Conservation (phyloP, 2,888 invertebrate species). For the Mallateleia sp. region DNA sequence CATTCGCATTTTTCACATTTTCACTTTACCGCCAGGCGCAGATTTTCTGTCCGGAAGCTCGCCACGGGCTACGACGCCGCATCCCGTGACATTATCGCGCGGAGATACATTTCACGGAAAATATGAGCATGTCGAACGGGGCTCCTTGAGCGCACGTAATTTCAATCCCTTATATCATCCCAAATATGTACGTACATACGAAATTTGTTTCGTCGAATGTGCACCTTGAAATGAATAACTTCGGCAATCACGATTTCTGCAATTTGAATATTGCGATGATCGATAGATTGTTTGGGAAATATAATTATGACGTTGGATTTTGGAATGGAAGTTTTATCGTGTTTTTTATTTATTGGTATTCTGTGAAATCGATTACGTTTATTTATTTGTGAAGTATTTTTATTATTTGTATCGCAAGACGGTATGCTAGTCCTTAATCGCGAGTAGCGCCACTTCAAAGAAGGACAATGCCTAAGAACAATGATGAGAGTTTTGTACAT, state of each 20-base stretch:
- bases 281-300: slow-evolving; percentile 10
- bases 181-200: slow-evolving; percentile 44
- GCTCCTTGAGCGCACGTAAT: slow-evolving; percentile 58
- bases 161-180: slow-evolving; percentile 63
- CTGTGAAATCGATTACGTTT: too few species aligned
- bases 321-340: background rate
- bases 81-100: slow-evolving; percentile 63
- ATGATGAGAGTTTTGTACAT: slow-evolving; percentile 53
- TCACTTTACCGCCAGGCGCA: slow-evolving; percentile 51
- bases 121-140: slow-evolving; percentile 49
- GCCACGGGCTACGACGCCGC: slow-evolving; percentile 58
- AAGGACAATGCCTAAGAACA: slow-evolving; percentile 45
- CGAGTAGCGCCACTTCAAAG: slow-evolving; percentile 22
- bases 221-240: slow-evolving; percentile 48
- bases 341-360: slow-evolving; percentile 6
- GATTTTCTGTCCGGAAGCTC: slow-evolving; percentile 65
- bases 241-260: slow-evolving; percentile 43
- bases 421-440: slow-evolving; percentile 53
- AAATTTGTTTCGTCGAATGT: slow-evolving; percentile 54
- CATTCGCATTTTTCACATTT: slow-evolving; percentile 68
- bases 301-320: slow-evolving; percentile 90
- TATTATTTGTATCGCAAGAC: slow-evolving; percentile 41
- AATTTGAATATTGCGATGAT: slow-evolving; percentile 10
- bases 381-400: slow-evolving; percentile 69
- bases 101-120: slow-evolving; percentile 62